These are phyloP conservation scores for Seladonia tumulorum DNA, from an alignment of 2,888 invertebrate genomes.

Conservation along the genomic window DNA sequence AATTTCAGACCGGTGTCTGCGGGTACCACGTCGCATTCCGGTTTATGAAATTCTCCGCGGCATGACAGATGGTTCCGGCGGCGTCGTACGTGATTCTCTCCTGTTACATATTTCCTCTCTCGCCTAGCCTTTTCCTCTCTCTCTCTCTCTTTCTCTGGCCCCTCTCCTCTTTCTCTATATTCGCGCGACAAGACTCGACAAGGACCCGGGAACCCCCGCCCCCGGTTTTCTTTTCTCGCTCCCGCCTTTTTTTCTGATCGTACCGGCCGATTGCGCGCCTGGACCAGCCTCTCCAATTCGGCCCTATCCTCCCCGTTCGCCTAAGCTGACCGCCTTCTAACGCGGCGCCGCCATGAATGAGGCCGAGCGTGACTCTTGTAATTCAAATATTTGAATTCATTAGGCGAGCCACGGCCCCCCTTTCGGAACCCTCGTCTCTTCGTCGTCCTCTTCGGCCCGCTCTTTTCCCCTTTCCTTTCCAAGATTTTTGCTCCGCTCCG, in stretches of 20 bases:
- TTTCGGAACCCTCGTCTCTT: slow-evolving; percentile 9
- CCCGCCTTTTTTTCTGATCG: slow-evolving; percentile 76
- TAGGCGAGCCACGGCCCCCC: slow-evolving; percentile 59
- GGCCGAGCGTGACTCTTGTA: slow-evolving; percentile 72
- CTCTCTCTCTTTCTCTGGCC: neutral
- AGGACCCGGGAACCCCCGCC: slow-evolving; percentile 19
- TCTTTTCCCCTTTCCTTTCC: slow-evolving; percentile 23
- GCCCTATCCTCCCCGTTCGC: slow-evolving; percentile 40
- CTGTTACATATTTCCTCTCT: slow-evolving; percentile 55
- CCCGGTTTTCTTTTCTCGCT: slow-evolving; percentile 68
- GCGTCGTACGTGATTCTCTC: slow-evolving; percentile 71
- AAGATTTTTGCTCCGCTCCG: slow-evolving; percentile 20
- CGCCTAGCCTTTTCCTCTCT: slow-evolving; percentile 32
- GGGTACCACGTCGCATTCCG: slow-evolving; percentile 65
- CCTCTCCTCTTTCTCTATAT: slow-evolving; percentile 14
- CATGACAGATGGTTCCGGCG: slow-evolving; percentile 76
- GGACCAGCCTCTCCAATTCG: slow-evolving; percentile 60
- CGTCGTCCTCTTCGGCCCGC: slow-evolving; percentile 16
- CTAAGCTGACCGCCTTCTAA: slow-evolving; percentile 65
- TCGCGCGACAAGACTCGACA: slow-evolving; percentile 45
- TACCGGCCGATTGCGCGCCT: slow-evolving; percentile 74
- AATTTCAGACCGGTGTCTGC: slow-evolving; percentile 60
- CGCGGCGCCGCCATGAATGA: slow-evolving; percentile 74
- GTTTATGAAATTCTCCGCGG: slow-evolving; percentile 72
- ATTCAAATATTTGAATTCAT: slow-evolving; percentile 80